A percentile compares a stretch with the other conserved stretches of the same genome.
Conservation (phyloP, 2,797 vertebrate genomes). For the Cyclura pinguis region DNA sequence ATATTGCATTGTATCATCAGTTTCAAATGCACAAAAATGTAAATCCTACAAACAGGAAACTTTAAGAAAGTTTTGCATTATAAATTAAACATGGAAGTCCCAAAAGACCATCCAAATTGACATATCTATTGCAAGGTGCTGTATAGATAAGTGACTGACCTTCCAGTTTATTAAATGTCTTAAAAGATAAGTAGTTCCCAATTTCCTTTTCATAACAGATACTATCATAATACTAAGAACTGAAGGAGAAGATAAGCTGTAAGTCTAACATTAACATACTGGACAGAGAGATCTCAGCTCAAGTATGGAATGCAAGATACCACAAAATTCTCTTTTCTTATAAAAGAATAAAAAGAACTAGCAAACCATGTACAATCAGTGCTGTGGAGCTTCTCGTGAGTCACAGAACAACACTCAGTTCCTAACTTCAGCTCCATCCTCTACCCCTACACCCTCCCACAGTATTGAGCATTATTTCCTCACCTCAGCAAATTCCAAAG, state of each 20-base stretch:
- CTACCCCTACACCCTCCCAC: not conserved
- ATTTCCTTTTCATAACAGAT: not conserved
- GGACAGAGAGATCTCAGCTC: not conserved
- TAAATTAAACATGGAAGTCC: not conserved
- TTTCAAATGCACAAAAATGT: not conserved
- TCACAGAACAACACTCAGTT: not conserved
- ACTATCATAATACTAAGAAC: not conserved
- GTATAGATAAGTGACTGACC: not conserved
- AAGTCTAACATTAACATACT: not conserved
- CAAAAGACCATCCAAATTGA: not conserved
- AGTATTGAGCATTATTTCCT: not conserved
- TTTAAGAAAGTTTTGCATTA: too few relatives aligned
- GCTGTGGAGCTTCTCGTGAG: not conserved
- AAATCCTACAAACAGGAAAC: not conserved
- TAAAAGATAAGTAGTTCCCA: not conserved
- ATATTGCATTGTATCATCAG: not conserved
- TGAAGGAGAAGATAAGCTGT: not conserved
- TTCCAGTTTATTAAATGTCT: not conserved
- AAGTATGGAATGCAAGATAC: not conserved
- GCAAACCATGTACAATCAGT: not conserved
- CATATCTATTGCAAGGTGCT: not conserved
- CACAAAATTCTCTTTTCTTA: not conserved
- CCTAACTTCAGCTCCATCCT: not conserved
- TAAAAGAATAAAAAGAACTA: not conserved
- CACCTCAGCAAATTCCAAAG: not conserved